Percentiles rank a stretch among this genome's conserved stretches.
These are phyloP conservation scores for Nomia melanderi DNA, from an alignment of 1,140 invertebrate species.

Conservation along the genomic window DNA sequence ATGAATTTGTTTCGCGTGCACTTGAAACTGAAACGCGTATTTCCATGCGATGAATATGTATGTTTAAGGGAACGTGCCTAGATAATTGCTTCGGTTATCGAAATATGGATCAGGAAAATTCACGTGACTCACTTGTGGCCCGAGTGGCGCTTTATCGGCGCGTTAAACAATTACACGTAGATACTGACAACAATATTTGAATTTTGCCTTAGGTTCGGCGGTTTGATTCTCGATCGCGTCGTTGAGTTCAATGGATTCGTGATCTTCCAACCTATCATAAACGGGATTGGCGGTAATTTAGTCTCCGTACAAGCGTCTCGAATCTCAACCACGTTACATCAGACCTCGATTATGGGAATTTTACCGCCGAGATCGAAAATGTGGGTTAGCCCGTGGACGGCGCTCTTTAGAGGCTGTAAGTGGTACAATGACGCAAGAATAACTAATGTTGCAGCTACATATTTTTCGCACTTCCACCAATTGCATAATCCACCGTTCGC, in stretches of 20 bases:
- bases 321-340: constrained; percentile 95
- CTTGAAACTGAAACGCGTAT: too few relatives aligned
- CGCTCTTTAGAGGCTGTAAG: constrained; percentile 90
- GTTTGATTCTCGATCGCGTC: constrained; percentile 90
- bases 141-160: too few relatives aligned
- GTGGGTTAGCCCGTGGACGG: constrained; percentile 89
- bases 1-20: too few relatives aligned
- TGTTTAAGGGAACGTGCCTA: too few relatives aligned
- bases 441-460: constrained; percentile 23
- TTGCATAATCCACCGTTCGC: constrained; percentile 4
- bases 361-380: constrained; percentile 88
- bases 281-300: constrained; percentile 97
- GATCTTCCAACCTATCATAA: constrained; percentile 95
- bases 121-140: too few relatives aligned
- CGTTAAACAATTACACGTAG: too few relatives aligned
- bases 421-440: constrained; percentile 30
- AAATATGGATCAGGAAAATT: too few relatives aligned
- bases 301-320: constrained; percentile 98
- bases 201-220: constrained; percentile 84
- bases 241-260: constrained; percentile 90
- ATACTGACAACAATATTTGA: too few relatives aligned
- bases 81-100: too few relatives aligned
- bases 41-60: too few relatives aligned
- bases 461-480: background rate
- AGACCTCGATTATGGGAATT: constrained; percentile 88